Evolutionary conservation across 1,140 invertebrate genomes (phyloP).

Genomic region (Chymomyza costata): DNA sequence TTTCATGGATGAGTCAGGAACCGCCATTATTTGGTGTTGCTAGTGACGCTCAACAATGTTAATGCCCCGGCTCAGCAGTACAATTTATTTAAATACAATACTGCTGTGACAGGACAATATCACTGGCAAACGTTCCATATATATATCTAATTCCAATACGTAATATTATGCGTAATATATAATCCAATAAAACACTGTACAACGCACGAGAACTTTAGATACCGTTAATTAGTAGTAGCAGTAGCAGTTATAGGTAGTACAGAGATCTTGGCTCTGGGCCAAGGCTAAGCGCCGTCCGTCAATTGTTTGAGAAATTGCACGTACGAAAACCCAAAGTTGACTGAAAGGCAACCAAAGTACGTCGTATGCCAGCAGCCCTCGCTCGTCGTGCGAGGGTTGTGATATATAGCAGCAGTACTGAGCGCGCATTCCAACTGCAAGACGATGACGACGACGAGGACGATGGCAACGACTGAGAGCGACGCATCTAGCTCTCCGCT

Average conservation of each 20-base stretch:
- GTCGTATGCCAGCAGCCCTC: conserved; percentile 13
- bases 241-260: background rate
- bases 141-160: too few relatives aligned
- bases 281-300: conserved; percentile 45
- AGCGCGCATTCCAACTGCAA: conserved; percentile 65
- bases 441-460: conserved; percentile 32
- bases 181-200: too few relatives aligned
- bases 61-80: conserved; percentile 93
- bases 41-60: conserved; percentile 73
- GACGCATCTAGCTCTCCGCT: background rate
- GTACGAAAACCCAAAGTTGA: conserved; percentile 74
- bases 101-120: conserved; percentile 98
- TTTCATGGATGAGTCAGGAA: too few relatives aligned
- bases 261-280: background rate
- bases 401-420: conserved; percentile 36
- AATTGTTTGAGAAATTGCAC: conserved; percentile 72
- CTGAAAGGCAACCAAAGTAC: conserved; percentile 68
- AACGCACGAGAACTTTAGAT: too few relatives aligned
- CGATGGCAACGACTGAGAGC: conserved; percentile 5
- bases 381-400: conserved; percentile 28
- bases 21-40: conserved; percentile 32
- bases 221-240: too few relatives aligned
- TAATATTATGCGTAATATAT: too few relatives aligned
- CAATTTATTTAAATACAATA: conserved; percentile 79
- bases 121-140: conserved; percentile 77